These are phyloP conservation scores for Arizona elegans DNA, from an alignment of 2,113 vertebrate species.

Conservation along the genomic window DNA sequence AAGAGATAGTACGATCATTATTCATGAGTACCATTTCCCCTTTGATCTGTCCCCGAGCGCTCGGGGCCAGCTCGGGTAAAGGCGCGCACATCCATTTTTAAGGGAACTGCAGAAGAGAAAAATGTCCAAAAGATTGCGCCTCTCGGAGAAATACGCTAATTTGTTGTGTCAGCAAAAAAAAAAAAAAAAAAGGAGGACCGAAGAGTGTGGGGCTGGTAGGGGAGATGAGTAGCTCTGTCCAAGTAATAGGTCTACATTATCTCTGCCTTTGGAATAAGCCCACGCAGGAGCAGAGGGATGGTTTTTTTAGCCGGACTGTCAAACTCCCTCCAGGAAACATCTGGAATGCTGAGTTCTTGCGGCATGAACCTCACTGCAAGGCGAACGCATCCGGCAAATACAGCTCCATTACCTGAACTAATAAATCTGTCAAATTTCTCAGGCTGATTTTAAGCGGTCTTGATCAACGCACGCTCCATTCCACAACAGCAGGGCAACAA, in stretches of 20 bases:
- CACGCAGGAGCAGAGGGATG: not conserved
- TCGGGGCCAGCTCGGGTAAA: not conserved
- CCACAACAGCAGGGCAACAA: not conserved
- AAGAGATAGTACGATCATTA: not conserved
- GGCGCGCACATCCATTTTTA: not conserved
- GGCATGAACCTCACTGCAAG: not conserved
- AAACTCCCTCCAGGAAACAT: not conserved
- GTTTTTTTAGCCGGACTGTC: not conserved
- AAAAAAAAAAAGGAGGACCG: not conserved
- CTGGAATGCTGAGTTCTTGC: not conserved
- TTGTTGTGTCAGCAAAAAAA: not conserved
- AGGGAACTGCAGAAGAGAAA: not conserved
- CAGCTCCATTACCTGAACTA: not conserved
- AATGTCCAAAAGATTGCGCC: not conserved
- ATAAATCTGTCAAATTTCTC: slow-evolving; percentile 16
- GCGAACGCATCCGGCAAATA: not conserved
- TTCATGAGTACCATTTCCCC: not conserved
- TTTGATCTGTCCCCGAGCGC: not conserved
- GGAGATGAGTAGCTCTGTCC: no score
- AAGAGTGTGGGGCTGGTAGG: not conserved
- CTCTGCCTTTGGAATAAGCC: not conserved
- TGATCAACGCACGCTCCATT: not conserved
- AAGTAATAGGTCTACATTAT: not conserved
- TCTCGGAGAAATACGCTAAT: not conserved
- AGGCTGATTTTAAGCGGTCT: slow-evolving; percentile 6